Conservation (phyloP, 1,140 invertebrate genomes). For the Reticulitermes speratus region DNA sequence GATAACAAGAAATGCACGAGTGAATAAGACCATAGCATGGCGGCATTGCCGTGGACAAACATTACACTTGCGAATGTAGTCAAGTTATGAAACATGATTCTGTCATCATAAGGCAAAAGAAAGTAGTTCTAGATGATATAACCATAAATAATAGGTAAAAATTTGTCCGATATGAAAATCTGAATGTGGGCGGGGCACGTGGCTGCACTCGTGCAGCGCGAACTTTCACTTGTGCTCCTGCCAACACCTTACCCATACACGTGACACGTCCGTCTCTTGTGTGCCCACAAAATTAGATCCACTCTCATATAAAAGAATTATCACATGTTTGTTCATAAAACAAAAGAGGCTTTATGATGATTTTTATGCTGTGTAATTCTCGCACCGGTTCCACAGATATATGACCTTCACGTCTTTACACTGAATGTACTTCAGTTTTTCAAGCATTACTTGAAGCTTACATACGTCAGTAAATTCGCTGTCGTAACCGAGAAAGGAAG, state of each 20-base stretch:
- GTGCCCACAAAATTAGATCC: too few relatives aligned
- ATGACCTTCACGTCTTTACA: too few relatives aligned
- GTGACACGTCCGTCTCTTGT: too few relatives aligned
- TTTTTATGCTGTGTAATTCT: too few relatives aligned
- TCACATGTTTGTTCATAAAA: too few relatives aligned
- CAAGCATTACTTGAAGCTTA: too few relatives aligned
- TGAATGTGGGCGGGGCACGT: background rate
- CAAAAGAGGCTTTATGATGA: too few relatives aligned
- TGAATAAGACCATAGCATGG: background rate
- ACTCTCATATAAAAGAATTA: too few relatives aligned
- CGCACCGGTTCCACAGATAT: too few relatives aligned
- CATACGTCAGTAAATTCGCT: too few relatives aligned
- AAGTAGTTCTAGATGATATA: background rate
- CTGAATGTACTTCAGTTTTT: too few relatives aligned
- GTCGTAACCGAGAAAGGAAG: too few relatives aligned
- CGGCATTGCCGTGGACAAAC: background rate
- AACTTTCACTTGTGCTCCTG: background rate
- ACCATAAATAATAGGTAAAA: background rate
- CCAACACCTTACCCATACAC: background rate
- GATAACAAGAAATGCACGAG: background rate
- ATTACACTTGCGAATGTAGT: background rate
- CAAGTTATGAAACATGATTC: background rate
- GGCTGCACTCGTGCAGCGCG: background rate
- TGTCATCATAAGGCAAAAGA: background rate
- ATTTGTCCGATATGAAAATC: background rate